Conservation (phyloP, 2,888 invertebrate genomes). For the Chelonus formosanus region DNA sequence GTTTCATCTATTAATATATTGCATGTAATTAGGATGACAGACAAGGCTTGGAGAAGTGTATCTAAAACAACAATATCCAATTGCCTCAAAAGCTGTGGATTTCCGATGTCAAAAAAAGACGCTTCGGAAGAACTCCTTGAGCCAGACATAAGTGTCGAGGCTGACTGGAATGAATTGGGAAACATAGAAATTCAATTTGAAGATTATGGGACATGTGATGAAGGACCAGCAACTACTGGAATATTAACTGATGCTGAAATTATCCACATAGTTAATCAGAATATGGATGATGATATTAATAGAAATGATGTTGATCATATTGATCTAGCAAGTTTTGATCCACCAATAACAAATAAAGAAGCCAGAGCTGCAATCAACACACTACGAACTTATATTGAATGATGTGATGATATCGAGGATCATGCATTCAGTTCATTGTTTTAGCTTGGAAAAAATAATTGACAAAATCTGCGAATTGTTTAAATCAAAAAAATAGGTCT, state of each 20-base stretch:
- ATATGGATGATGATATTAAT: slow-evolving; percentile 6
- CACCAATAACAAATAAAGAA: slow-evolving; percentile 7
- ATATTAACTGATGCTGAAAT: slow-evolving; percentile 4
- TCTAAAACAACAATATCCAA: background rate
- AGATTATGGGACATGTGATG: slow-evolving; percentile 8
- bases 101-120: background rate
- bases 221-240: slow-evolving; percentile 10
- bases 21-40: slow-evolving; percentile 4
- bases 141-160: background rate
- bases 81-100: background rate
- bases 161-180: slow-evolving; percentile 1
- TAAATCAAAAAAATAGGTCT: slow-evolving; percentile 3
- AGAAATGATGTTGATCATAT: slow-evolving; percentile 1
- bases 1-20: background rate
- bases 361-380: slow-evolving; percentile 2
- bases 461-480: slow-evolving; percentile 6
- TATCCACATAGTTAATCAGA: slow-evolving; percentile 5
- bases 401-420: slow-evolving; percentile 8
- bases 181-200: slow-evolving; percentile 8
- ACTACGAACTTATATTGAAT: slow-evolving; percentile 9
- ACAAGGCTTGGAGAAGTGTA: slow-evolving; percentile 9
- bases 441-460: slow-evolving; percentile 3
- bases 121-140: background rate
- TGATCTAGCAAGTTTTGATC: slow-evolving; percentile 10
- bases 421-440: slow-evolving; percentile 6